phyloP scores from a whole-genome alignment of 2,888 invertebrate genomes.

The Carterocephalus palaemon region DNA sequence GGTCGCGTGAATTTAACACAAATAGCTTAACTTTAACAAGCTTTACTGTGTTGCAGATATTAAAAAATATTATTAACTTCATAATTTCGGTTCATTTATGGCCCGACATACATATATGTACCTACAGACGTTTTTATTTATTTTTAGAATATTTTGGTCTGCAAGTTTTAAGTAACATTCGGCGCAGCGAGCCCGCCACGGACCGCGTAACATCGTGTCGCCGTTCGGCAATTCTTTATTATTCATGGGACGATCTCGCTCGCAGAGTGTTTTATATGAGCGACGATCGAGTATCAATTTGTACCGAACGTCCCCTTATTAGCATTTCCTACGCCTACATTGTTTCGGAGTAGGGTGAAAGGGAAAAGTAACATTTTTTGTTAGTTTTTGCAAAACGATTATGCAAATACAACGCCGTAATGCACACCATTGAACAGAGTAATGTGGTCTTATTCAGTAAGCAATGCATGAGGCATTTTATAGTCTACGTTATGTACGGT shows the following conservation, averaged over 20 bases:
- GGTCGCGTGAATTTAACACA: no score
- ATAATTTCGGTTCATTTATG: no score
- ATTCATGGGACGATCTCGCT: constrained; percentile 75
- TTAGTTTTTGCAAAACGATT: constrained; percentile 31
- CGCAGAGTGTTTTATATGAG: constrained; percentile 78
- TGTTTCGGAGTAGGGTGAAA: constrained; percentile 50
- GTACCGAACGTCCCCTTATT: constrained; percentile 69
- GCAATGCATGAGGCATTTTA: not conserved
- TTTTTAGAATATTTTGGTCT: no score
- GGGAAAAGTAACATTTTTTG: constrained; percentile 31
- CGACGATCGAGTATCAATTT: constrained; percentile 79
- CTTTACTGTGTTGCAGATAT: no score
- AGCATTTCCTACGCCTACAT: constrained; percentile 71
- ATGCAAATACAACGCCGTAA: constrained; percentile 24
- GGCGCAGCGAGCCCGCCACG: constrained; percentile 36
- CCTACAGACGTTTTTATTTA: no score
- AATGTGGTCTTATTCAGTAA: constrained; percentile 22
- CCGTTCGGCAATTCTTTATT: constrained; percentile 73
- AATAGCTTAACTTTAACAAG: no score
- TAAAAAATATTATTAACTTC: no score
- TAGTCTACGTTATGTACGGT: constrained; percentile 3
- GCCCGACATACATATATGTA: no score
- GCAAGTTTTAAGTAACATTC: constrained; percentile 37
- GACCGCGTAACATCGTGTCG: constrained; percentile 45
- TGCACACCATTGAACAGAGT: constrained; percentile 24